These are phyloP conservation scores for Ariopsis seemanni DNA, from an alignment of 2,113 vertebrate species.

Conservation along the genomic window DNA sequence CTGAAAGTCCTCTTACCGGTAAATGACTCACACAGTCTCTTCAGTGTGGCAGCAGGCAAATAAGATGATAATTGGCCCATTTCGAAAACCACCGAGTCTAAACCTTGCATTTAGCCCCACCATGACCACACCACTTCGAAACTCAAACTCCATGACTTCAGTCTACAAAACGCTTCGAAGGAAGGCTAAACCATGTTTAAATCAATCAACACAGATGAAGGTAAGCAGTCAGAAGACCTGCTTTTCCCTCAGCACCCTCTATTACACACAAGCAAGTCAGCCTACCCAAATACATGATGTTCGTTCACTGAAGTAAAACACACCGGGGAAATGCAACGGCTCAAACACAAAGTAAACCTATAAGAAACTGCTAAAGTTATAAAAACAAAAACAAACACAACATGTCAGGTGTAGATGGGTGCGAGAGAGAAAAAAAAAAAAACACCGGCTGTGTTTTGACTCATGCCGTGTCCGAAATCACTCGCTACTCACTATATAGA, in stretches of 20 bases:
- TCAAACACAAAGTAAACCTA: neutral
- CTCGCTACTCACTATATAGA: no score
- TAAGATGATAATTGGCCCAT: neutral
- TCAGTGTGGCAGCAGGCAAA: neutral
- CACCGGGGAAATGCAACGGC: neutral
- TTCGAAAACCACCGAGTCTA: neutral
- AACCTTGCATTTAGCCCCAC: neutral
- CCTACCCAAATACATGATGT: neutral
- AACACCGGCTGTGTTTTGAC: neutral
- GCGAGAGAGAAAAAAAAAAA: neutral
- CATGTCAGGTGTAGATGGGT: neutral
- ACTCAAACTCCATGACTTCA: neutral
- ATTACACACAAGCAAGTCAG: conserved; percentile 4
- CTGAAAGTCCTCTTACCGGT: neutral
- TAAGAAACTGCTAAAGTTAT: neutral
- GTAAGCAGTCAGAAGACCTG: neutral
- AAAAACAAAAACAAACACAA: neutral
- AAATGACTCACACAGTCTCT: neutral
- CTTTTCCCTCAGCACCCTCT: neutral
- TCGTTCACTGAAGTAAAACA: neutral
- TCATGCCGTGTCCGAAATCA: neutral
- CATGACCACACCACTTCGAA: neutral
- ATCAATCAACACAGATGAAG: neutral
- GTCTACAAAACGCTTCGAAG: neutral
- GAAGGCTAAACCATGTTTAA: neutral